These are phyloP conservation scores for Chionodraco myersi DNA, from an alignment of 2,113 vertebrate species.

Conservation along the genomic window DNA sequence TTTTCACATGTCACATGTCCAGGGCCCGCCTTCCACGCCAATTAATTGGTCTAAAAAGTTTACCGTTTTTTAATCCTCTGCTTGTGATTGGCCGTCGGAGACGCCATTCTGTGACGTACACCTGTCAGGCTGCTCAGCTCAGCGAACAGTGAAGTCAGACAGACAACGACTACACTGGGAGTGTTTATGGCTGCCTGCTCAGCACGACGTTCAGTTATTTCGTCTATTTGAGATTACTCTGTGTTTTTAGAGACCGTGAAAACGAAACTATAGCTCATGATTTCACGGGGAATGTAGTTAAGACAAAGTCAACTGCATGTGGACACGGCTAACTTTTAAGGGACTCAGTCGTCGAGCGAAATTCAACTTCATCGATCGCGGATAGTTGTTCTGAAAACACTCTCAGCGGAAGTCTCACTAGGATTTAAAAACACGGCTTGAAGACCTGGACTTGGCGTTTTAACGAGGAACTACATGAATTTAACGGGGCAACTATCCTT, in stretches of 20 bases:
- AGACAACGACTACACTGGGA: slow-evolving; percentile 22
- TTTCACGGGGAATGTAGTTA: neutral
- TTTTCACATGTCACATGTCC: slow-evolving; percentile 71
- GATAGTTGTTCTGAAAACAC: slow-evolving; percentile 35
- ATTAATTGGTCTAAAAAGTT: slow-evolving; percentile 71
- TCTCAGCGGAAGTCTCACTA: slow-evolving; percentile 29
- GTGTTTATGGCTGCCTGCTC: slow-evolving; percentile 51
- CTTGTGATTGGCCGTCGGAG: slow-evolving; percentile 55
- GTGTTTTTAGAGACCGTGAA: slow-evolving; percentile 1
- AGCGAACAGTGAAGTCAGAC: slow-evolving; percentile 24
- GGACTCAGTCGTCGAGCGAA: slow-evolving; percentile 30
- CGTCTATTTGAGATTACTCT: neutral
- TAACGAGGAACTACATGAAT: neutral
- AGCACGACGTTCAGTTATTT: slow-evolving; percentile 12
- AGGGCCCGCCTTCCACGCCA: neutral
- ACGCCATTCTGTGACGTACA: slow-evolving; percentile 55
- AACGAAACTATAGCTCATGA: neutral
- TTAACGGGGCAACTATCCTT: neutral
- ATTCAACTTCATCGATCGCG: slow-evolving; percentile 65
- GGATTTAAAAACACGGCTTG: slow-evolving; percentile 22
- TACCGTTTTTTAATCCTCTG: neutral
- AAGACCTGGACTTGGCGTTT: slow-evolving; percentile 1
- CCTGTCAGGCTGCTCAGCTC: slow-evolving; percentile 53
- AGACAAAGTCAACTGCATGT: neutral
- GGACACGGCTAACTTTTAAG: slow-evolving; percentile 56